Evolutionary conservation across 2,113 vertebrate species (phyloP), one percentile per base, ranked within the genome.

Genomic region (Psittacula cyanocephala): DNA sequence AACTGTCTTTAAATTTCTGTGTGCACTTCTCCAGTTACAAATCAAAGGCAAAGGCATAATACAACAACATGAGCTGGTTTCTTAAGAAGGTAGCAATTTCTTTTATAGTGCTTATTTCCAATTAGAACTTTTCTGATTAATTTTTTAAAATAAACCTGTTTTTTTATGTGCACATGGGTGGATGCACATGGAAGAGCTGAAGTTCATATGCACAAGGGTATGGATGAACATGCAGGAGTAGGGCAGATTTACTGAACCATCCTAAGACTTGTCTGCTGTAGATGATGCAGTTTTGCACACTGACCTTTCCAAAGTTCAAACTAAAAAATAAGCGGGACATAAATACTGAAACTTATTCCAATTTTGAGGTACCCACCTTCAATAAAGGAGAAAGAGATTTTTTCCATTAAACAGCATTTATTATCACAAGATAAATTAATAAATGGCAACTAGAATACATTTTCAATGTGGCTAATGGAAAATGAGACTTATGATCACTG

Each of bases 1-100:
- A 98, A 91, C 50, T 88, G 97, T 90, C 95, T 72, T 79, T 75
- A 52, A 35, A 88, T 89, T 78, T 83, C 70, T 93, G 91, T 96
- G 95, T 97, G 96, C 91, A 94, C 84, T 97, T 93, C 92, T 97
- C 84, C 95, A 91, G 83, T 94, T 97, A 97, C 11, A 78, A 97
- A 98, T 92, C 91, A 97, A 95, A 97, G 94, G 91, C 96, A 98
- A 97, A 97, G 95, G 87, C 88, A 92, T 95, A 85, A 94, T 81
- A 95, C 74, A 97, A 25, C 59, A 95, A 92, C 46, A 97, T 11
- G 39, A 96, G 96, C 95, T 96, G 94, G 77, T 95, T 97, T 94
- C 95, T 96, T 94, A 97, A 76, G 81, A 96, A 94, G 88, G 92
- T 85, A 97, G 43, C 64, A 95, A 88, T 90, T 97, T 88, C 86